Evolutionary conservation across 1,140 invertebrate genomes (phyloP).

Genomic region (Heliconius himera): DNA sequence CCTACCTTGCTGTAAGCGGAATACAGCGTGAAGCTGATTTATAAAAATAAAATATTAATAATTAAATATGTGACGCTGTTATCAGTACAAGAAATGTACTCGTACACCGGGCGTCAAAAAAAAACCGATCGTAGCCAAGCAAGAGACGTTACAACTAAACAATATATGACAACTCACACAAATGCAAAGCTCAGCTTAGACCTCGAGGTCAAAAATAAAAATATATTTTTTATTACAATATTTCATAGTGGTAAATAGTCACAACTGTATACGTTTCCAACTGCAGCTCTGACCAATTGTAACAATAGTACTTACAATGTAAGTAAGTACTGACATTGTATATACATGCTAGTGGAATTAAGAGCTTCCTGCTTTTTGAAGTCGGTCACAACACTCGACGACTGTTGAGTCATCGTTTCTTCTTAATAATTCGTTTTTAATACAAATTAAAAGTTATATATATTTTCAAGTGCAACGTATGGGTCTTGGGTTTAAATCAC

Average conservation of each 20-base stretch:
- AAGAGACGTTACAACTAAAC: no score
- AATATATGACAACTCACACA: no score
- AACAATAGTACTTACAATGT: background rate
- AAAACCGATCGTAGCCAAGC: no score
- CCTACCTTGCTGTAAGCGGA: no score
- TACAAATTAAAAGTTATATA: background rate
- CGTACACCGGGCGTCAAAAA: no score
- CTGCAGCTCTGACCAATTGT: background rate
- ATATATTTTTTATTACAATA: background rate
- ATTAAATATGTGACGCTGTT: no score
- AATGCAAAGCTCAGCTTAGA: no score
- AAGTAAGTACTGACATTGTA: background rate
- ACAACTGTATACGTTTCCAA: background rate
- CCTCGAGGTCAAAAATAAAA: no score
- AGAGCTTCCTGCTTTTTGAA: constrained; percentile 6
- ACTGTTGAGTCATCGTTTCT: constrained; percentile 3
- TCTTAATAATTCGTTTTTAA: background rate
- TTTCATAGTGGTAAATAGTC: background rate
- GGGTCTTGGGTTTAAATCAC: no score
- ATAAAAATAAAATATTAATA: no score
- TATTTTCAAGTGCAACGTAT: background rate
- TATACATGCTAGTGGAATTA: background rate
- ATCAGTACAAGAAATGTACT: no score
- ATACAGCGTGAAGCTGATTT: no score
- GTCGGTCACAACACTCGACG: constrained; percentile 1